These are phyloP conservation scores for Panurus biarmicus DNA, from an alignment of 2,113 vertebrate genomes.

Conservation along the genomic window DNA sequence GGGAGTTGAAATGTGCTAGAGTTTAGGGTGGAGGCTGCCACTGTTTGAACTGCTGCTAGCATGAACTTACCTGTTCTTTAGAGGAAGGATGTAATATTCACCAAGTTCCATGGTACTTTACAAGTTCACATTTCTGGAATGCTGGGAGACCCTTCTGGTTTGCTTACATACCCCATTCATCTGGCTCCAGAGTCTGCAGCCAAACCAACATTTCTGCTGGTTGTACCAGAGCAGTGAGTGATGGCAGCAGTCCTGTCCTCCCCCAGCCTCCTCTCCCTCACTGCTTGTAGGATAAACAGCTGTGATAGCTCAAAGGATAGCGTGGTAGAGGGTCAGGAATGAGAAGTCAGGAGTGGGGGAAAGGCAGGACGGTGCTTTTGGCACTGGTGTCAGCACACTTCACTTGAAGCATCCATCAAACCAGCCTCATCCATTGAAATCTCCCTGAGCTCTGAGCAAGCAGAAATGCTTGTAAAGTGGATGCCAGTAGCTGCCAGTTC, in stretches of 20 bases:
- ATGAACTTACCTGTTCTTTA: neutral
- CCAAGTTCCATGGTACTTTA: neutral
- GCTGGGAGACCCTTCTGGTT: neutral
- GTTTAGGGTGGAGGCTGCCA: neutral
- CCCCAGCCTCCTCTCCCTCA: neutral
- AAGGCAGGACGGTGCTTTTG: neutral
- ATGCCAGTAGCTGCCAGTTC: neutral
- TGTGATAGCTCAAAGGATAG: slow-evolving; percentile 3
- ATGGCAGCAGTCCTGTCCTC: neutral
- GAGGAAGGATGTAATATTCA: neutral
- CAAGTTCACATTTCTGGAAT: neutral
- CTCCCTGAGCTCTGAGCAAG: neutral
- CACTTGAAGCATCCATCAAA: neutral
- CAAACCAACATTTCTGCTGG: neutral
- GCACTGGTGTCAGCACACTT: neutral
- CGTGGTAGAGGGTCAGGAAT: neutral
- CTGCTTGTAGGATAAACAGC: neutral
- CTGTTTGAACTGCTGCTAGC: neutral
- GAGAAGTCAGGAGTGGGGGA: neutral
- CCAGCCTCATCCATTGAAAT: neutral
- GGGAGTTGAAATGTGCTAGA: neutral
- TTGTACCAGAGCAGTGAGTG: neutral
- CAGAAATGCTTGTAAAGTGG: neutral
- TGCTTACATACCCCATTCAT: neutral
- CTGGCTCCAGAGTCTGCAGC: neutral